Conservation (phyloP, 2,888 invertebrate genomes). For the Drosophila acutilabella region DNA sequence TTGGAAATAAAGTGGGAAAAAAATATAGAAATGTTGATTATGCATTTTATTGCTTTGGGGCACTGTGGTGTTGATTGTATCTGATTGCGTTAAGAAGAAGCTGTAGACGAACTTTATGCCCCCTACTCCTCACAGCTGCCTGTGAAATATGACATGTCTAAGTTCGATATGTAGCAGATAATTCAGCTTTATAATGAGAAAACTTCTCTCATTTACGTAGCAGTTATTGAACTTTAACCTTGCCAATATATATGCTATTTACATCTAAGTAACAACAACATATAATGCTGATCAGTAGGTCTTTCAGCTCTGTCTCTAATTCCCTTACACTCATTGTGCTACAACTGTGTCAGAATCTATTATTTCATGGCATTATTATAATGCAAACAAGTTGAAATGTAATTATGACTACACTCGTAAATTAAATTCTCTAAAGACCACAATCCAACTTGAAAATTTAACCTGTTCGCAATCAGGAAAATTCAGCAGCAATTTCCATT, state of each 20-base stretch:
- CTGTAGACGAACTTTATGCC: not conserved
- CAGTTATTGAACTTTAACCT: no score
- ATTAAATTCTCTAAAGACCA: conserved; percentile 2
- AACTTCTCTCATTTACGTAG: no score
- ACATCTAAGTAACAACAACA: no score
- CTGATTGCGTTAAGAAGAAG: conserved; percentile 62
- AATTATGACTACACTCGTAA: conserved; percentile 1
- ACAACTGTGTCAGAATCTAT: not conserved
- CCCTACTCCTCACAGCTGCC: conserved; percentile 10
- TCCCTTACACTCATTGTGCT: not conserved
- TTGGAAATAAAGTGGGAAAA: conserved; percentile 2
- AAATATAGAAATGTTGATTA: conserved; percentile 70
- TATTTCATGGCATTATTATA: not conserved
- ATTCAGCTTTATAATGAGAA: no score
- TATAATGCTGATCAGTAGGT: no score
- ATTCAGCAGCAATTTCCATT: conserved; percentile 5
- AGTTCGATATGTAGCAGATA: not conserved
- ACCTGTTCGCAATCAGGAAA: conserved; percentile 29
- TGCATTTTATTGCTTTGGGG: conserved; percentile 72
- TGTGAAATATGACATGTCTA: conserved; percentile 26
- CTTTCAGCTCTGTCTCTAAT: not conserved
- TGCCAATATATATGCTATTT: no score
- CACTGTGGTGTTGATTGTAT: conserved; percentile 73
- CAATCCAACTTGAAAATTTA: conserved; percentile 15
- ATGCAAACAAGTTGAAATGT: not conserved